Evolutionary conservation across 2,113 vertebrate genomes (phyloP).

Genomic region (Terrapene triunguis): DNA sequence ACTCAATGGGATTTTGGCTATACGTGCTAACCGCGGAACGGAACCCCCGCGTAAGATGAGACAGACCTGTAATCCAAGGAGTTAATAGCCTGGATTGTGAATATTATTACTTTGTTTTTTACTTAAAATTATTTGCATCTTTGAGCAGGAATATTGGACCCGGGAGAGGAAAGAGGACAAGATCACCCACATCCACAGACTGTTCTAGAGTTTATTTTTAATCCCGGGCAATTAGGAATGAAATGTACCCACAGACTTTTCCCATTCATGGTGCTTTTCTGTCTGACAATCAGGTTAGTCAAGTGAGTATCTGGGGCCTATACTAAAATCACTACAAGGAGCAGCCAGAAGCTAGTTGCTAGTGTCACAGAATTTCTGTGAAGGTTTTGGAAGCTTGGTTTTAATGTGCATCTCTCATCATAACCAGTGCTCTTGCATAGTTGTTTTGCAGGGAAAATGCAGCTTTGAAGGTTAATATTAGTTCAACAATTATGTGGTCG

Average conservation of each 20-base stretch:
- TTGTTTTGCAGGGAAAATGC: not conserved
- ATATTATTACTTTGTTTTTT: not conserved
- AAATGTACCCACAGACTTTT: not conserved
- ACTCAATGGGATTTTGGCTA: no score
- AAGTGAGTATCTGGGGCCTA: not conserved
- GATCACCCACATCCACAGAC: not conserved
- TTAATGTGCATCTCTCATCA: not conserved
- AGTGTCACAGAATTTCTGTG: not conserved
- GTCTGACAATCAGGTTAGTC: not conserved
- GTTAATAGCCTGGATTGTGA: not conserved
- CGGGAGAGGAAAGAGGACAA: not conserved
- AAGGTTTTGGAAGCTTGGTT: not conserved
- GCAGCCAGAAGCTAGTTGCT: not conserved
- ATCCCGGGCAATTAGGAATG: not conserved
- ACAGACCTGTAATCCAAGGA: not conserved
- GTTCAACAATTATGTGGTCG: not conserved
- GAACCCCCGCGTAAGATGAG: no score
- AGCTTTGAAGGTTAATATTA: not conserved
- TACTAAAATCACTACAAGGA: not conserved
- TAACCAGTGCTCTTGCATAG: not conserved
- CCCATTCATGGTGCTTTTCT: not conserved
- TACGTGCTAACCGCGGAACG: no score
- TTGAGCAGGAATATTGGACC: not conserved
- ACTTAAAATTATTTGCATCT: not conserved
- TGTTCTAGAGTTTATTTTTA: not conserved